Evolutionary conservation across 2,888 invertebrate genomes (phyloP).

Genomic region (Vesta saturnalis): DNA sequence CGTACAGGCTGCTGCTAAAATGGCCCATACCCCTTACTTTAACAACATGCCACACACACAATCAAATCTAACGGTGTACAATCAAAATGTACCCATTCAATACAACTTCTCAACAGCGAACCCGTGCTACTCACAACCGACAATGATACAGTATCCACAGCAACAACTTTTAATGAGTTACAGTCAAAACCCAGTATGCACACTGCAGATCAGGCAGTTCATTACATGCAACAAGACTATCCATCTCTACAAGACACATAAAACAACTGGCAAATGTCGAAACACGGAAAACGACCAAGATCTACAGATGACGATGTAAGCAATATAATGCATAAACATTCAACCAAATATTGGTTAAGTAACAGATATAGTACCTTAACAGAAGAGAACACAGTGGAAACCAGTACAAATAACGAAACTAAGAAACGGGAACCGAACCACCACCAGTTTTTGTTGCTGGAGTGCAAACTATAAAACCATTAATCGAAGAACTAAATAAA

Average conservation of each 20-base stretch:
- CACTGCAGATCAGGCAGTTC: background rate
- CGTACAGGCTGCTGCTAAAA: too few relatives aligned
- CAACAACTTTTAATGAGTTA: background rate
- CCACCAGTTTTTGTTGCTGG: too few relatives aligned
- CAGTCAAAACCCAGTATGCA: slow-evolving; percentile 6
- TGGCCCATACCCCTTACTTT: too few relatives aligned
- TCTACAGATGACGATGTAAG: background rate
- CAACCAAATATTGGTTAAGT: too few relatives aligned
- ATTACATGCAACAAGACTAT: slow-evolving; percentile 15
- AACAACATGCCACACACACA: too few relatives aligned
- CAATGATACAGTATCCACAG: too few relatives aligned
- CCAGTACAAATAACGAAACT: slow-evolving; percentile 13
- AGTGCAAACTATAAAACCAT: slow-evolving; percentile 23
- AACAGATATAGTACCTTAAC: slow-evolving; percentile 9
- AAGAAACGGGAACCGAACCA: background rate
- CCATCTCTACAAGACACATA: too few relatives aligned
- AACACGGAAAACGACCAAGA: slow-evolving; percentile 8
- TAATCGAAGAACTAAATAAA: too few relatives aligned
- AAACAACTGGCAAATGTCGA: background rate
- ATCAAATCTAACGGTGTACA: too few relatives aligned
- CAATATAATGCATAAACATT: slow-evolving; percentile 2
- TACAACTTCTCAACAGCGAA: too few relatives aligned
- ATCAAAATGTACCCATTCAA: too few relatives aligned
- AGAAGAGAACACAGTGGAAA: slow-evolving; percentile 14
- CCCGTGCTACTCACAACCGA: too few relatives aligned